Percentiles rank a stretch among this genome's conserved stretches.
phyloP scores from a whole-genome alignment of 1,140 invertebrate species.

The Onthophagus taurus region DNA sequence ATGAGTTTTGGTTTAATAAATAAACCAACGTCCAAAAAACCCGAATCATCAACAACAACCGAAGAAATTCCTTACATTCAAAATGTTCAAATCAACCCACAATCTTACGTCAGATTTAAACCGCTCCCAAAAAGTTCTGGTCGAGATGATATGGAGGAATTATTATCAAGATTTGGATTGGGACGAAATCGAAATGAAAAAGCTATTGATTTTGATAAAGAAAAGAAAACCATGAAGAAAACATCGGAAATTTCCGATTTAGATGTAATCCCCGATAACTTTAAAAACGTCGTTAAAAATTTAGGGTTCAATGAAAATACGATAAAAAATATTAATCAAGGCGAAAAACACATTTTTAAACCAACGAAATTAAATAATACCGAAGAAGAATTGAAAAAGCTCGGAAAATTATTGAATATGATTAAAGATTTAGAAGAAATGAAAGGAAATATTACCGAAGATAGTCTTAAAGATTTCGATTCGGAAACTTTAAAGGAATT shows the following conservation, averaged over 20 bases:
- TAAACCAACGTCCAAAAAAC: slow-evolving; percentile 22
- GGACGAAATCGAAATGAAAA: slow-evolving; percentile 34
- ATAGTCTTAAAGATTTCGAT: slow-evolving; percentile 30
- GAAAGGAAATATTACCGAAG: slow-evolving; percentile 36
- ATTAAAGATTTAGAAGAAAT: slow-evolving; percentile 35
- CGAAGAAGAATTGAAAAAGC: slow-evolving; percentile 38
- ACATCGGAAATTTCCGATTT: slow-evolving; percentile 29
- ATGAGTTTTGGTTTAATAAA: slow-evolving; percentile 36
- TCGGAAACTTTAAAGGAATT: slow-evolving; percentile 29
- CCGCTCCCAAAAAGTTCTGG: slow-evolving; percentile 42
- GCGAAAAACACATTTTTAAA: slow-evolving; percentile 28
- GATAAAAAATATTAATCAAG: neutral
- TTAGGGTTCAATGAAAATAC: slow-evolving; percentile 36
- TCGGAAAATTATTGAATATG: slow-evolving; percentile 36
- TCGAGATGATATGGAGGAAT: slow-evolving; percentile 46
- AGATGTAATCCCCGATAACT: slow-evolving; percentile 41
- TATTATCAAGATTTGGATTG: slow-evolving; percentile 48
- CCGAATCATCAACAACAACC: neutral
- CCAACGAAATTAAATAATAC: slow-evolving; percentile 26
- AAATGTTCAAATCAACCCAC: slow-evolving; percentile 29
- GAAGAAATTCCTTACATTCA: slow-evolving; percentile 12
- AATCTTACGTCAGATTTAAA: slow-evolving; percentile 49
- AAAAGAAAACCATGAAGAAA: slow-evolving; percentile 19
- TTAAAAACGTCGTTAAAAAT: slow-evolving; percentile 43
- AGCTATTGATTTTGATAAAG: slow-evolving; percentile 26